Evolutionary conservation across 2,797 vertebrate genomes (phyloP).

Genomic region (Tarsius wallacei): DNA sequence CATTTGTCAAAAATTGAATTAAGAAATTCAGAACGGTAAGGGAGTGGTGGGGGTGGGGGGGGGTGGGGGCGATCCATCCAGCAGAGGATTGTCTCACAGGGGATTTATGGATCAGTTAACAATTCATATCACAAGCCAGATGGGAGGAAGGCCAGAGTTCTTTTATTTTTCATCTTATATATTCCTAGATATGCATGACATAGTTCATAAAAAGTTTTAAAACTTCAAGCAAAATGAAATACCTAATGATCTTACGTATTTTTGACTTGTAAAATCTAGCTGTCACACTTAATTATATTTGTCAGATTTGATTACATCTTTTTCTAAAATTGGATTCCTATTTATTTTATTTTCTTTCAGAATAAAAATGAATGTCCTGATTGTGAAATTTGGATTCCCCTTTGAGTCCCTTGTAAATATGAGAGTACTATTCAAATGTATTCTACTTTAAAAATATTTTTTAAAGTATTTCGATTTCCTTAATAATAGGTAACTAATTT

Average conservation of each 20-base stretch:
- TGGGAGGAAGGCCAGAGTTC: not conserved
- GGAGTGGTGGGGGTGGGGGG: not conserved
- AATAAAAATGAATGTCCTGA: constrained; percentile 63
- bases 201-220: constrained; percentile 36
- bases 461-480: not conserved
- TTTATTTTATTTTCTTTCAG: constrained; percentile 62
- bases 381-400: constrained; percentile 23
- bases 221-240: not conserved
- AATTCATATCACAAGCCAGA: not conserved
- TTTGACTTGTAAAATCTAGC: constrained; percentile 37
- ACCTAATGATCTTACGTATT: not conserved
- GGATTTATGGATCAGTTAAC: not conserved
- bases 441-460: constrained; percentile 23
- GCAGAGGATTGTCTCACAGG: not conserved
- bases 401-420: constrained; percentile 43
- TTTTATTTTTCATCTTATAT: not conserved
- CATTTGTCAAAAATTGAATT: not conserved
- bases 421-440: constrained; percentile 1
- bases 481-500: constrained; percentile 17
- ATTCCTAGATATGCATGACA: not conserved
- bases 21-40: not conserved
- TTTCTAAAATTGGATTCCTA: constrained; percentile 47
- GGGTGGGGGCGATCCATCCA: not conserved
- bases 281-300: constrained; percentile 10
- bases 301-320: constrained; percentile 35